Percentiles rank a stretch among this genome's conserved stretches.
phyloP scores from a whole-genome alignment of 2,797 vertebrate genomes.

The Semotilus atromaculatus region DNA sequence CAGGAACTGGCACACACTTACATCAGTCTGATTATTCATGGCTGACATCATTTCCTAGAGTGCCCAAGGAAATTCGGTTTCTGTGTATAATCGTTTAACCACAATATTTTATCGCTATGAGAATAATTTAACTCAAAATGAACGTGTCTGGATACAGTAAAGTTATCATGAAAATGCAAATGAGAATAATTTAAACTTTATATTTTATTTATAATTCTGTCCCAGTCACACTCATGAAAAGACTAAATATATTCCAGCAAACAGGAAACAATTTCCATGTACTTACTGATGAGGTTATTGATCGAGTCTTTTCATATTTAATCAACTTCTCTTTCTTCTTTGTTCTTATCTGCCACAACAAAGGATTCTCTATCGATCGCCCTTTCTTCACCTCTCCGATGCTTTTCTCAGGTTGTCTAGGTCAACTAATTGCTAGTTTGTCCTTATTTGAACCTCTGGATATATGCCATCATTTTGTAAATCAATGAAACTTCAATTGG shows the following conservation, averaged over 20 bases:
- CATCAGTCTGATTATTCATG: slow-evolving; percentile 10
- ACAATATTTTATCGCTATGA: background rate
- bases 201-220: background rate
- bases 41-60: background rate
- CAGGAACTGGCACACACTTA: slow-evolving; percentile 7
- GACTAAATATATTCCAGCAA: background rate
- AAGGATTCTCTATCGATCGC: slow-evolving; percentile 45
- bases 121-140: background rate
- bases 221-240: background rate
- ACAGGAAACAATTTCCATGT: slow-evolving; percentile 6
- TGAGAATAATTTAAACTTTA: background rate
- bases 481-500: slow-evolving; percentile 72
- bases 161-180: background rate
- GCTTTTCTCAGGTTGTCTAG: slow-evolving; percentile 52
- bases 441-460: slow-evolving; percentile 64
- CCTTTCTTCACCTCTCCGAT: slow-evolving; percentile 48
- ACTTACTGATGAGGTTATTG: slow-evolving; percentile 1
- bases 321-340: slow-evolving; percentile 21
- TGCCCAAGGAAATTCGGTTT: background rate
- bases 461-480: slow-evolving; percentile 53
- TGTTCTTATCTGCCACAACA: slow-evolving; percentile 14
- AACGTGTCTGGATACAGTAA: background rate
- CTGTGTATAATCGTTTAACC: background rate
- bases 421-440: slow-evolving; percentile 59
- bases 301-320: slow-evolving; percentile 22